Percentiles rank a stretch among this genome's conserved stretches.
Conservation (phyloP, 2,797 vertebrate genomes). For the Megalops cyprinoides region DNA sequence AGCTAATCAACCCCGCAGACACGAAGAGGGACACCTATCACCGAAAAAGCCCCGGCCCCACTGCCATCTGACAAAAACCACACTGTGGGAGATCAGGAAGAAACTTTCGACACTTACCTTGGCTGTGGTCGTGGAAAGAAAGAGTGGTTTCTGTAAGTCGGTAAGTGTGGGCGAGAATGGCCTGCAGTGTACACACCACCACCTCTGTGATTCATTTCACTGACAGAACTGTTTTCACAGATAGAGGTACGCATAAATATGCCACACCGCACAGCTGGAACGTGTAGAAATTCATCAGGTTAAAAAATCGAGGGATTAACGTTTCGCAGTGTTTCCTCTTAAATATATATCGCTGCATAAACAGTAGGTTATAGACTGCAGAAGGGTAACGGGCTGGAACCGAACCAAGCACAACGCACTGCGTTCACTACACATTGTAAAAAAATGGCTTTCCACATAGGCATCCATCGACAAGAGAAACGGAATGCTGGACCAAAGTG, state of each 20-base stretch:
- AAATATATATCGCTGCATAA: constrained; percentile 75
- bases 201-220: constrained; percentile 67
- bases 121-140: constrained; percentile 14
- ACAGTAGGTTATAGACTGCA: constrained; percentile 61
- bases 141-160: constrained; percentile 22
- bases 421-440: constrained; percentile 52
- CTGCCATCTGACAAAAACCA: background rate
- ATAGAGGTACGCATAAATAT: constrained; percentile 72
- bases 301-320: constrained; percentile 74
- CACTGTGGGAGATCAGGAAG: constrained; percentile 33
- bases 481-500: constrained; percentile 45
- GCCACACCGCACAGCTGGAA: constrained; percentile 72
- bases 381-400: constrained; percentile 53
- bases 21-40: constrained; percentile 48
- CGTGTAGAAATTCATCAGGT: constrained; percentile 74
- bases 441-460: constrained; percentile 61
- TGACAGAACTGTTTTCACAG: constrained; percentile 70
- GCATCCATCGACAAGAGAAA: constrained; percentile 61
- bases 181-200: constrained; percentile 39
- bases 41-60: constrained; percentile 27
- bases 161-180: constrained; percentile 38
- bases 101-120: constrained; percentile 33
- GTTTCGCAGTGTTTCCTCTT: constrained; percentile 71
- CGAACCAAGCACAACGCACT: constrained; percentile 72
- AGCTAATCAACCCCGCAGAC: constrained; percentile 47